phyloP scores from a whole-genome alignment of 2,888 invertebrate species.

The Lamproptera curius region DNA sequence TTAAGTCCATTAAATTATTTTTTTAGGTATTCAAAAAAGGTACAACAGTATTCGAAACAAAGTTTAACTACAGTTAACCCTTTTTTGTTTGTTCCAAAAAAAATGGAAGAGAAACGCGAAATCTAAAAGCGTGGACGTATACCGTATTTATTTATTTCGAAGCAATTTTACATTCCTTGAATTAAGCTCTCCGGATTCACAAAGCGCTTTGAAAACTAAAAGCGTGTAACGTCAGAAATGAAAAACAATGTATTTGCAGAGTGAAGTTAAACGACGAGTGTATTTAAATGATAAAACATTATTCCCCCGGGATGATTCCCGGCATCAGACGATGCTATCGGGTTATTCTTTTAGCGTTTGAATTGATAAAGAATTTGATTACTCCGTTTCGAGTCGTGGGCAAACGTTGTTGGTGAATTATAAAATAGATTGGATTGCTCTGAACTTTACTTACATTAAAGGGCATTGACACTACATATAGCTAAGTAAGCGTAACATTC shows the following conservation, averaged over 20 bases:
- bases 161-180: conserved; percentile 1
- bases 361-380: not conserved
- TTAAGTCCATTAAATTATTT: no score
- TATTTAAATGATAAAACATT: not conserved
- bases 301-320: not conserved
- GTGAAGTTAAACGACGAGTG: not conserved
- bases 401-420: not conserved
- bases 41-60: no score
- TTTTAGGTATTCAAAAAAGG: no score
- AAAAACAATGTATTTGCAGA: not conserved
- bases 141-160: not conserved
- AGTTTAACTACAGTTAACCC: no score
- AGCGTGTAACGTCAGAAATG: not conserved
- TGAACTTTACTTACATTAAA: not conserved
- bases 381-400: not conserved
- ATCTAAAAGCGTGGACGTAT: not conserved
- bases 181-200: conserved; percentile 1
- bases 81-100: no score
- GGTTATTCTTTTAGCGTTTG: not conserved
- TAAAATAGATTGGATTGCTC: not conserved
- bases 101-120: no score
- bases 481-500: not conserved
- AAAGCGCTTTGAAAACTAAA: not conserved
- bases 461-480: not conserved
- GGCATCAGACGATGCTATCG: not conserved